Percentiles rank a stretch among this genome's conserved stretches.
phyloP scores from a whole-genome alignment of 2,797 vertebrate species.

The Pyrocephalus nanus region DNA sequence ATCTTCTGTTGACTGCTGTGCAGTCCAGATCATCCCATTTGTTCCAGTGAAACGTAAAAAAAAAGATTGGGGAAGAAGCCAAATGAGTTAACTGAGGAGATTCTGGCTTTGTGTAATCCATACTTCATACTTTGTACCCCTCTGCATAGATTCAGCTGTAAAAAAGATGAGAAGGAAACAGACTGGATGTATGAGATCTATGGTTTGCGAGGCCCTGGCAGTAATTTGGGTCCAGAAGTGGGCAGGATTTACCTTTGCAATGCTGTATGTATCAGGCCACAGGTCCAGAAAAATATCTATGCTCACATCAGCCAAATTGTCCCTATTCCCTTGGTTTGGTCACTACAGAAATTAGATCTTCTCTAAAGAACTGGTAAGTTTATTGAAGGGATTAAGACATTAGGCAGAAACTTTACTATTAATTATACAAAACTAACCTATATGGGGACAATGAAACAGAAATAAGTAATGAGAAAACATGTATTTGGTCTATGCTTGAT shows the following conservation, averaged over 20 bases:
- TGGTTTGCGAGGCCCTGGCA: background rate
- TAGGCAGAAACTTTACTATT: background rate
- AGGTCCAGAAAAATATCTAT: background rate
- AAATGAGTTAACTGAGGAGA: background rate
- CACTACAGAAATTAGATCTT: background rate
- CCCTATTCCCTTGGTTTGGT: background rate
- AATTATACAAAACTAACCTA: background rate
- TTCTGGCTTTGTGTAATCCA: background rate
- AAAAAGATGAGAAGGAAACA: background rate
- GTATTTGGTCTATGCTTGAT: background rate
- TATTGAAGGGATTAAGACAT: background rate
- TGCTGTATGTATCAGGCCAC: rapidly evolving
- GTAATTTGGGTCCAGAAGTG: background rate
- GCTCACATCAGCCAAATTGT: background rate
- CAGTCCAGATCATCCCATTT: background rate
- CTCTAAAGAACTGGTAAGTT: background rate
- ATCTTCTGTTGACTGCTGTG: background rate
- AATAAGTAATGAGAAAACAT: background rate
- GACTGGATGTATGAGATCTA: background rate
- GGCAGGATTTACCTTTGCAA: background rate
- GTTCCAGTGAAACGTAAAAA: conserved; percentile 12
- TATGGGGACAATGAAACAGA: background rate
- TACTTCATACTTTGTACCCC: background rate
- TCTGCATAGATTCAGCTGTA: background rate
- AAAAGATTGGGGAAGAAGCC: background rate